These are phyloP conservation scores for Bombus sylvicola DNA, from an alignment of 1,140 invertebrate species.

Conservation along the genomic window DNA sequence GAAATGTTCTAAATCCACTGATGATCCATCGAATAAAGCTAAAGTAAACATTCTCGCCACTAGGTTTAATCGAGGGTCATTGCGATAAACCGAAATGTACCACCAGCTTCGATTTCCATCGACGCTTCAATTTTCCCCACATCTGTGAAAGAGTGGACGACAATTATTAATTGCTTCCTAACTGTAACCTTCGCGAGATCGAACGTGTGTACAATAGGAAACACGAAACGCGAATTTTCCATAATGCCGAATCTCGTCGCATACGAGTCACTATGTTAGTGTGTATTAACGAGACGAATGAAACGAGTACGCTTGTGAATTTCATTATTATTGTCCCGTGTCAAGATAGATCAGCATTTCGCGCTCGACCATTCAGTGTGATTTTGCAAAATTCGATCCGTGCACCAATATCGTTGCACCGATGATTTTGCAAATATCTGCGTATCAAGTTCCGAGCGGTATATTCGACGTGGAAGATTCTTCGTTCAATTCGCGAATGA, in stretches of 20 bases:
- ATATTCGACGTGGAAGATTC: not conserved
- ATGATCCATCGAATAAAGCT: too few species aligned
- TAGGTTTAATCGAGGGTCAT: not conserved
- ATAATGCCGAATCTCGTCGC: not conserved
- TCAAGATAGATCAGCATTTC: not conserved
- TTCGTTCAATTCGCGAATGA: not conserved
- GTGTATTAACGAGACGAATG: slow-evolving; percentile 4
- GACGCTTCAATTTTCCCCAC: not conserved
- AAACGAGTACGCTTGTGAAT: not conserved
- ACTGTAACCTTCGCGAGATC: not conserved
- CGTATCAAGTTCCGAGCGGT: not conserved
- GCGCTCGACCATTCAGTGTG: not conserved
- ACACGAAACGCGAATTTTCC: not conserved
- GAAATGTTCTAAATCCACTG: too few species aligned
- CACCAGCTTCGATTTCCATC: not conserved
- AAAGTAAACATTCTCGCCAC: not conserved
- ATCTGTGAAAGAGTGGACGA: not conserved
- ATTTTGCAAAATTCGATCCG: not conserved
- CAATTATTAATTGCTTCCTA: not conserved
- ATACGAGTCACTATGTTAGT: not conserved
- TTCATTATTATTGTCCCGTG: slow-evolving; percentile 8
- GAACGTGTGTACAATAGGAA: not conserved
- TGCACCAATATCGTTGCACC: too few species aligned
- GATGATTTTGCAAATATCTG: not conserved
- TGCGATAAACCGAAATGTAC: not conserved